Evolutionary conservation across 64 coral and sea anemone genomes (phyloP).

Genomic region (Orbicella faveolata): DNA sequence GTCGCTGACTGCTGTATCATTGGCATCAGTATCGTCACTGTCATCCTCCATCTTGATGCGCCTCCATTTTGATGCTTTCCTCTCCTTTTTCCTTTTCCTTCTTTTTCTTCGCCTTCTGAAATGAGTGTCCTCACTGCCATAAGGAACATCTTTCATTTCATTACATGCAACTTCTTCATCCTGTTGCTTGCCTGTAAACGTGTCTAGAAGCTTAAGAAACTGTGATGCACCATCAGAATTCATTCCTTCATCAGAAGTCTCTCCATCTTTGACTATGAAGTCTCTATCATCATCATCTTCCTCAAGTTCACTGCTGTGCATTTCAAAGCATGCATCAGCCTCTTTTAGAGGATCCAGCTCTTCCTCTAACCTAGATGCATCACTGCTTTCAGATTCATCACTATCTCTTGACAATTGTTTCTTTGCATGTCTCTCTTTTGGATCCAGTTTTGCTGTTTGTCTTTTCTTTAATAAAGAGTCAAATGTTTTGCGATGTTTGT

Average conservation of each 20-base stretch:
- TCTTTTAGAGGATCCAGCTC: conserved; percentile 31
- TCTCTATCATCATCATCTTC: conserved; percentile 81
- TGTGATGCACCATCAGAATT: conserved; percentile 72
- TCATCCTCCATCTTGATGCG: conserved; percentile 67
- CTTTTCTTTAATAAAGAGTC: conserved; percentile 55
- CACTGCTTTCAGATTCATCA: background rate
- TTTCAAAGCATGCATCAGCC: background rate
- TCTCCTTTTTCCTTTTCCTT: conserved; percentile 21
- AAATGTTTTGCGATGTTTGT: conserved; percentile 51
- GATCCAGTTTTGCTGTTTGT: conserved; percentile 32
- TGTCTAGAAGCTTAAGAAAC: conserved; percentile 65
- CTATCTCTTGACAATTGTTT: background rate
- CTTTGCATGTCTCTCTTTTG: conserved; percentile 38
- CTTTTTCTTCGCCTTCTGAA: conserved; percentile 8
- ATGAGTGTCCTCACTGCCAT: background rate
- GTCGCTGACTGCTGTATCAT: background rate
- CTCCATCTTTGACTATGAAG: conserved; percentile 77
- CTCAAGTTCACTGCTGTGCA: conserved; percentile 49
- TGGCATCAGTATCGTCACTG: conserved; percentile 61
- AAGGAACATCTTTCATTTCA: too few species aligned
- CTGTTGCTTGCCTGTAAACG: conserved; percentile 37
- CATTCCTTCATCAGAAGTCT: conserved; percentile 67
- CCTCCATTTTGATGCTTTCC: conserved; percentile 57
- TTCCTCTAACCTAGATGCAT: conserved; percentile 9
- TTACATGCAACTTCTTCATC: background rate